Base-by-base conservation (phyloP, 1,140 invertebrate genomes). In the Vollenhovia emeryi region DNA sequence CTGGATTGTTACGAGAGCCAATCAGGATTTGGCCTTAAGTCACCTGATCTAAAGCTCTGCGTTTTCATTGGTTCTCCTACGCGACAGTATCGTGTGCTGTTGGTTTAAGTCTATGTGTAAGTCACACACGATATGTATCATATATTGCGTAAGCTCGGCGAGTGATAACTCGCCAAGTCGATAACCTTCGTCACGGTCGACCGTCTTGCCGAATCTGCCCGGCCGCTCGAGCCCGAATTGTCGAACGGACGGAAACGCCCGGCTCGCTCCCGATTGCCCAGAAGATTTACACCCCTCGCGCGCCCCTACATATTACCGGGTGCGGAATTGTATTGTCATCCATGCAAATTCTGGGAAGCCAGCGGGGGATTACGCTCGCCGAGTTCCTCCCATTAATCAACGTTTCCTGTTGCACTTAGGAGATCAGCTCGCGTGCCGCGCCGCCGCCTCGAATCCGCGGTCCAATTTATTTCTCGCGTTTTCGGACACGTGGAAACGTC, bases 331-430 rank as follows among this genome's bases (percentile, higher is more conserved):
- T 36, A 73, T 73, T 82, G 78, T 73, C 66, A 57, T 73, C 69
- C 50, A 82, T 57, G 66, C 43, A 82, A 73, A 73, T 73, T 45
- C 18, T 48, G 50, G 3, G 9, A 24, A 11, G 3, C 15, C 24
- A 11, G 24, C 50, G 33, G 18, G 13, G 3, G 24, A 73, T 82
- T 82, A 55, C 76, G 27, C 30, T 79, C 21, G 75, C 57, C 9
- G 2, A 57, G 48, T 43, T 43, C 11, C 50, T 55, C 66, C 36
- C 68, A 82, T 82, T 82, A 82, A 82, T 82, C 78, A 82, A 82
- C 66, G 78, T 73, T 82, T 82, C 78, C 78, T 45, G 64, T 73
- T 82, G 66, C 78, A 82, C 50, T 82, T 73, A 43, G 66, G 24
- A 33, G 50, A 82, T 82, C 78, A 82, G 50, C 13, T 43, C 18